These are phyloP conservation scores for Drosophila koepferae DNA, from an alignment of 2,888 invertebrate genomes.

Conservation along the genomic window DNA sequence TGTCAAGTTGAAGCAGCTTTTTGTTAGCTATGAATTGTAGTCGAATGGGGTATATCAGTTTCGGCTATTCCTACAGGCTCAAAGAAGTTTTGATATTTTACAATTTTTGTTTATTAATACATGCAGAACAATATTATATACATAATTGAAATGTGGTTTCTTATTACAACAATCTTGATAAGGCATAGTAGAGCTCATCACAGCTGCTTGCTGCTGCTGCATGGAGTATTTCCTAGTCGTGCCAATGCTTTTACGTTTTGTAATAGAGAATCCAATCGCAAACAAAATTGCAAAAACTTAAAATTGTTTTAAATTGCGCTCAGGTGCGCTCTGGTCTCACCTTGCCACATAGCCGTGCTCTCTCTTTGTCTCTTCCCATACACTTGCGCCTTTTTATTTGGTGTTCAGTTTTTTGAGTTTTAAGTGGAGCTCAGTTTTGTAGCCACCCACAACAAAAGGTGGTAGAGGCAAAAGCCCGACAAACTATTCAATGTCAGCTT, in stretches of 20 bases:
- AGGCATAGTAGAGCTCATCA: neutral
- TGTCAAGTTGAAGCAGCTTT: conserved; percentile 37
- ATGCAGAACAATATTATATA: no score
- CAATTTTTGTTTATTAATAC: no score
- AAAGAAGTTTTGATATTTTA: no score
- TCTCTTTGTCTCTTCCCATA: no score
- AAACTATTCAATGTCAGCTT: conserved; percentile 81
- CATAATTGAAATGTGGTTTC: no score
- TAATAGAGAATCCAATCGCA: conserved; percentile 65
- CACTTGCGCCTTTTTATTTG: conserved; percentile 1
- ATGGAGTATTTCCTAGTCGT: neutral
- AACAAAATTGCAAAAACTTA: conserved; percentile 66
- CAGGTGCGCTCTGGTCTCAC: conserved; percentile 23
- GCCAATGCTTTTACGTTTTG: neutral
- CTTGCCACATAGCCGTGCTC: neutral
- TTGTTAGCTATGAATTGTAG: conserved; percentile 2
- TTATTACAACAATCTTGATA: no score
- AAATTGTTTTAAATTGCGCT: conserved; percentile 55
- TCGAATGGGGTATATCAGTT: neutral
- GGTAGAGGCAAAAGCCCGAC: conserved; percentile 23
- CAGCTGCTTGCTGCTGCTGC: neutral
- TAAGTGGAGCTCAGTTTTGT: conserved; percentile 44
- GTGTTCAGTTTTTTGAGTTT: conserved; percentile 8
- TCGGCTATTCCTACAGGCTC: neutral
- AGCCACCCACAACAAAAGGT: conserved; percentile 65